These are phyloP conservation scores for Platanista minor DNA, from an alignment of 2,113 vertebrate genomes.

Conservation along the genomic window DNA sequence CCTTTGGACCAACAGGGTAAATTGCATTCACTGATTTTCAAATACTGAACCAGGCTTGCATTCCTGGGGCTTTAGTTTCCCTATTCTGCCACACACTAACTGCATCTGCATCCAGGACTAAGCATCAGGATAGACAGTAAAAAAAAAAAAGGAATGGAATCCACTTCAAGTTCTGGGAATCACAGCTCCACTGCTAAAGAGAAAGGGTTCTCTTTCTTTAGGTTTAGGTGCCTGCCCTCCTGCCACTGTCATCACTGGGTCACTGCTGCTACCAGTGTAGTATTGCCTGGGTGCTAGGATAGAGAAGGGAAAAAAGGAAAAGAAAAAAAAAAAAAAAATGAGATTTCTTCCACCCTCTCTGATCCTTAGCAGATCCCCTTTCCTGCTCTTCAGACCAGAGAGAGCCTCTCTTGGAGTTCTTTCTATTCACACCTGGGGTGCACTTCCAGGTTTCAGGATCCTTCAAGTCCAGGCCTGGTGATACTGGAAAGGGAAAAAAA, in stretches of 20 bases:
- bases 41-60: background rate
- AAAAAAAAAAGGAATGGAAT: background rate
- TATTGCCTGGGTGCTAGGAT: background rate
- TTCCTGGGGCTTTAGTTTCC: background rate
- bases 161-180: background rate
- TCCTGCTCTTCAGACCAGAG: background rate
- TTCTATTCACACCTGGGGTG: background rate
- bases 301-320: background rate
- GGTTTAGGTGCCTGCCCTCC: background rate
- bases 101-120: background rate
- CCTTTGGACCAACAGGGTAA: background rate
- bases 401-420: background rate
- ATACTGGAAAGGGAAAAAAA: background rate
- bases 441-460: background rate
- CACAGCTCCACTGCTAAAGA: background rate
- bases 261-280: background rate
- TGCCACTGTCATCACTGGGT: background rate
- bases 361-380: background rate
- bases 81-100: background rate
- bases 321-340: background rate
- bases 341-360: background rate
- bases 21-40: background rate
- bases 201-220: background rate
- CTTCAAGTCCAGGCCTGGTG: background rate
- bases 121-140: background rate